These are phyloP conservation scores for Hyposmocoma kahamanoa DNA, from an alignment of 1,140 invertebrate genomes.

Conservation along the genomic window DNA sequence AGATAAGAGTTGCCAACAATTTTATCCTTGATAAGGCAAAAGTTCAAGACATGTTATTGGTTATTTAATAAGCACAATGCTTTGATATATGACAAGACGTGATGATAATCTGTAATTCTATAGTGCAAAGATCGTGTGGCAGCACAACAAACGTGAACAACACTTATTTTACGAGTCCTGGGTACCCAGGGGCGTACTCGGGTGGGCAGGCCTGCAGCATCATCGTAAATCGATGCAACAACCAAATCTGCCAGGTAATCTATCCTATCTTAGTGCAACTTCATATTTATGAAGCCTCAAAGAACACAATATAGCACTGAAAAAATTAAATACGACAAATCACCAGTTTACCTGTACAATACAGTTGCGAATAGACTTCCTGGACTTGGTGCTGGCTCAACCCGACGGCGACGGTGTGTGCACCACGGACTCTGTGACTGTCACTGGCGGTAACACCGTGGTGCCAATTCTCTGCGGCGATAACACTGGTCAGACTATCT, in stretches of 20 bases:
- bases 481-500: constrained; percentile 87
- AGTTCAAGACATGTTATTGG: no score
- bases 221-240: constrained; percentile 79
- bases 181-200: constrained; percentile 79
- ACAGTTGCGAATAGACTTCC: constrained; percentile 83
- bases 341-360: no score
- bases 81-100: no score
- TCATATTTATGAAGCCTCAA: no score
- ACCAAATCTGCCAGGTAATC: constrained; percentile 82
- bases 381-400: constrained; percentile 81
- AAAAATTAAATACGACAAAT: no score
- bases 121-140: constrained; percentile 80
- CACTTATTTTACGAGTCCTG: constrained; percentile 87
- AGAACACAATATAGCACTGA: no score
- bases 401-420: constrained; percentile 84
- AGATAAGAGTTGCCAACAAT: no score
- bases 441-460: constrained; percentile 79
- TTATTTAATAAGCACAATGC: no score
- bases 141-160: constrained; percentile 82
- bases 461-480: constrained; percentile 86
- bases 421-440: constrained; percentile 79
- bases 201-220: constrained; percentile 81
- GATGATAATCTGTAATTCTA: no score
- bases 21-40: no score
- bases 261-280: constrained; percentile 3